Conservation (phyloP, 2,888 invertebrate genomes). For the Oxystoma pomonae region DNA sequence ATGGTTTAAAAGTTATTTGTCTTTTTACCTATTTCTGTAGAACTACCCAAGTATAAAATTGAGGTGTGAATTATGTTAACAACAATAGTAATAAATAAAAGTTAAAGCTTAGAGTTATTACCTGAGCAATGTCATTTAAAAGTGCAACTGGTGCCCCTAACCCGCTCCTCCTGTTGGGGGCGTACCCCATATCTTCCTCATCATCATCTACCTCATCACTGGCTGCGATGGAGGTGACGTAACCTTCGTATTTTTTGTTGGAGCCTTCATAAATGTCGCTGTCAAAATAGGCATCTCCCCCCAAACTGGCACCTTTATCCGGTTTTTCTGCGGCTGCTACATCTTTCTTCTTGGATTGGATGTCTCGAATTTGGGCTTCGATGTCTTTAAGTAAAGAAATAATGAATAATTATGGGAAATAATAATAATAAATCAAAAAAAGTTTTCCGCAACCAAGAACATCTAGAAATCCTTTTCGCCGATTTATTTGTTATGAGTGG, state of each 20-base stretch:
- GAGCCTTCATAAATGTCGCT: conserved; percentile 88
- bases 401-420: too few species aligned
- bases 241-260: conserved; percentile 79
- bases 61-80: too few species aligned
- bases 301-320: conserved; percentile 77
- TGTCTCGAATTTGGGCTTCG: conserved; percentile 89
- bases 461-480: too few species aligned
- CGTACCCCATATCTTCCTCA: conserved; percentile 76
- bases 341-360: conserved; percentile 84
- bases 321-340: conserved; percentile 45
- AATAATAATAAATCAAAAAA: conserved; percentile 6
- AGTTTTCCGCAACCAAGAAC: too few species aligned
- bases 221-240: conserved; percentile 93
- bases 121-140: conserved; percentile 86
- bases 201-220: conserved; percentile 96
- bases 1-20: too few species aligned
- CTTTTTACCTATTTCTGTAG: too few species aligned
- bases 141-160: conserved; percentile 81
- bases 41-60: too few species aligned
- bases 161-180: conserved; percentile 64
- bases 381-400: too few species aligned
- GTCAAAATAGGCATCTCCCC: conserved; percentile 83
- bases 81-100: too few species aligned
- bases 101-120: too few species aligned
- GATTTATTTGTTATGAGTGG: too few species aligned